Evolutionary conservation across 2,113 vertebrate species (phyloP), one percentile per base, ranked within the genome.

Genomic region (Eptatretus burgeri): DNA sequence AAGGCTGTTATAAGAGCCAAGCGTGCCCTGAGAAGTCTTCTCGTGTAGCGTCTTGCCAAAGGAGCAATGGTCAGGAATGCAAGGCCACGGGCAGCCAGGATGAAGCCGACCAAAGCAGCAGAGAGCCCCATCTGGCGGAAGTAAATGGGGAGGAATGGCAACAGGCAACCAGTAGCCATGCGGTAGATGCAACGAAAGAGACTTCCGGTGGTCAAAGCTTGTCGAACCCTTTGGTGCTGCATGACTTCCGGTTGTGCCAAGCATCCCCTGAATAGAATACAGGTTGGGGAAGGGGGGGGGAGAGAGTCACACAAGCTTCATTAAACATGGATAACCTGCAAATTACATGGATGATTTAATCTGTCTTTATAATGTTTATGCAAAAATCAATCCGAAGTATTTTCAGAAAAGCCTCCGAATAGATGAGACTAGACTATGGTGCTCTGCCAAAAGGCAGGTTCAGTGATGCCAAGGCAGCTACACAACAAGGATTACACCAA

Each of bases 61-160:
- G 56, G 56, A 9, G 10, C 56, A 10, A 60, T n/a, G 56, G n/a
- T 20, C n/a, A 60, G 56, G n/a, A 20, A n/a, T 9, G 20, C n/a
- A n/a, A 60, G 56, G 20, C n/a, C n/a, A 12, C 56, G 56, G n/a
- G 20, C 56, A 10, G 56, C 56, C 12, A 20, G 20, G 56, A 60
- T 9, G n/a, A 60, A n/a, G n/a, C 56, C 56, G 56, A 60, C n/a
- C n/a, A 20, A n/a, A 20, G n/a, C 56, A 20, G 56, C 56, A 20
- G n/a, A 17, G 10, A 60, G n/a, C n/a, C 56, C 56, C 56, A 60
- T n/a, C 2, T 60, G 56, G 10, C 56, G n/a, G n/a, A 60, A 20
- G 56, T 60, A 60, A 20, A 60, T 60, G 56, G 56, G 56, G 56
- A 60, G n/a, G 56, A 60, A 60, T n/a, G 56, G 56, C 12, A 60